Percentiles rank a stretch among this genome's conserved stretches.
Evolutionary conservation across 2,888 invertebrate genomes (phyloP).

Genomic region (Cistogaster globosa): DNA sequence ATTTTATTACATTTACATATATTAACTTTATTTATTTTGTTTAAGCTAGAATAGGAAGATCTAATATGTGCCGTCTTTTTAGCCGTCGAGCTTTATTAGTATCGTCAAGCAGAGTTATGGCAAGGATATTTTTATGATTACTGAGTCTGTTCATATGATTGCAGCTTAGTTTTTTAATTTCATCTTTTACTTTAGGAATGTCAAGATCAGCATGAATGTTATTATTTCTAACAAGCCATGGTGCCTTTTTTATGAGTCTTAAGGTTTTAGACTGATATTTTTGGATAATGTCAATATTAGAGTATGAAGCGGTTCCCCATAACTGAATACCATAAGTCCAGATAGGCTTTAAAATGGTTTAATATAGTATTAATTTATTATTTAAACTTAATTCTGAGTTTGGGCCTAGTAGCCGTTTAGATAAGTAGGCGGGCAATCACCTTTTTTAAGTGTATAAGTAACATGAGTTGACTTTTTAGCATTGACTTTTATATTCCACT

Average conservation of each 20-base stretch:
- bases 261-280: slow-evolving; percentile 5
- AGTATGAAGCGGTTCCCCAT: slow-evolving; percentile 13
- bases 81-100: too few relatives aligned
- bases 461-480: neutral
- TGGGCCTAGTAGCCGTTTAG: neutral
- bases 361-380: slow-evolving; percentile 18
- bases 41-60: too few relatives aligned
- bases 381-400: slow-evolving; percentile 9
- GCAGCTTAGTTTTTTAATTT: neutral
- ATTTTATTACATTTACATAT: too few relatives aligned
- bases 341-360: slow-evolving; percentile 11
- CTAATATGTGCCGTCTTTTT: too few relatives aligned
- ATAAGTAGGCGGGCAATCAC: slow-evolving; percentile 1
- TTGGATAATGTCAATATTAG: neutral
- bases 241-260: neutral
- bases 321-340: slow-evolving; percentile 26
- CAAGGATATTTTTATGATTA: too few relatives aligned
- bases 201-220: neutral
- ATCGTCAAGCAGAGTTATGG: too few relatives aligned
- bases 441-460: neutral
- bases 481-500: neutral
- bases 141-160: slow-evolving; percentile 15
- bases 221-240: neutral
- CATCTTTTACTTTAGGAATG: neutral
- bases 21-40: too few relatives aligned